These are phyloP conservation scores for Oncorhynchus nerka DNA, from an alignment of 2,113 vertebrate genomes.

Conservation along the genomic window DNA sequence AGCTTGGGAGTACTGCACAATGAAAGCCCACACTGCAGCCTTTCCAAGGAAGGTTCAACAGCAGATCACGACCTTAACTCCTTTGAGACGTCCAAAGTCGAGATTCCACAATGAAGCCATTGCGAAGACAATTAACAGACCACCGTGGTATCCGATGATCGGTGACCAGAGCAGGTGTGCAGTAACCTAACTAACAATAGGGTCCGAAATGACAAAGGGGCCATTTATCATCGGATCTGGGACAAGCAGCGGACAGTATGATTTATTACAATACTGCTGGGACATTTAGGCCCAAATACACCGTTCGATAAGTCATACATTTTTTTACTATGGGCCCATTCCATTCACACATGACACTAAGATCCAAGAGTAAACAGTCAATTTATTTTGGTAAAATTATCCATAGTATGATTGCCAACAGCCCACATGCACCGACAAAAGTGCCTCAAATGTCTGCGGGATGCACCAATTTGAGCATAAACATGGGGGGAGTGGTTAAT, in stretches of 20 bases:
- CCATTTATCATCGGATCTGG: constrained; percentile 61
- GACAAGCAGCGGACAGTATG: constrained; percentile 54
- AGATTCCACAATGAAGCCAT: constrained; percentile 32
- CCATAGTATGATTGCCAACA: too few species aligned
- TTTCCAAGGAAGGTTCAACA: constrained; percentile 52
- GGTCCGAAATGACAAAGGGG: constrained; percentile 37
- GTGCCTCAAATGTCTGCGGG: too few species aligned
- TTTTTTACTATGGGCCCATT: background rate
- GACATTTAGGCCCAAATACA: constrained; percentile 14
- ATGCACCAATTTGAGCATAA: too few species aligned
- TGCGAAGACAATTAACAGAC: constrained; percentile 46
- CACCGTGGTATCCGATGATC: constrained; percentile 25
- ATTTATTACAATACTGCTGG: constrained; percentile 66
- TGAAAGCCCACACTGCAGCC: constrained; percentile 29
- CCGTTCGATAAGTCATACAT: too few species aligned
- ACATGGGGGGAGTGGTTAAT: too few species aligned
- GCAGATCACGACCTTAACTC: constrained; percentile 60
- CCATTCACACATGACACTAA: background rate
- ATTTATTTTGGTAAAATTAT: too few species aligned
- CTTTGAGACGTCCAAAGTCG: constrained; percentile 18
- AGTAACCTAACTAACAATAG: constrained; percentile 11
- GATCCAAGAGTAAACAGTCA: too few species aligned
- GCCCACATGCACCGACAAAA: too few species aligned
- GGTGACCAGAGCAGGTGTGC: constrained; percentile 13
- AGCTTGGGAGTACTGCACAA: constrained; percentile 40